Evolutionary conservation across 2,797 vertebrate species (phyloP).

Genomic region (Graptemys geographica): DNA sequence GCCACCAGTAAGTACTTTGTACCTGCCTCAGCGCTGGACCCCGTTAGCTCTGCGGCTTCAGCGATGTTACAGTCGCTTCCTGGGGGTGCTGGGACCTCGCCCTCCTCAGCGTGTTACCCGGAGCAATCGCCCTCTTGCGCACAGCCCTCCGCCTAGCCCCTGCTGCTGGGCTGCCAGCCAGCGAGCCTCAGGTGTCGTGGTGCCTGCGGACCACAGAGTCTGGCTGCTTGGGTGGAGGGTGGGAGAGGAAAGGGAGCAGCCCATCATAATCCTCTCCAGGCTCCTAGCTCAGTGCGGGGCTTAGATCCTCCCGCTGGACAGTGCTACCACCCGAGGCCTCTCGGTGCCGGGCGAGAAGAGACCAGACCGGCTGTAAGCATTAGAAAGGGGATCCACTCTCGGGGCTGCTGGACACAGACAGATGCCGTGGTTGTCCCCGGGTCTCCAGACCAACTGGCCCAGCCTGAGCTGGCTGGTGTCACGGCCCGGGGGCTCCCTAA

Average conservation of each 20-base stretch:
- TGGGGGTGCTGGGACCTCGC: not conserved
- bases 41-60: not conserved
- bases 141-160: not conserved
- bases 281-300: not conserved
- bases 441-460: not conserved
- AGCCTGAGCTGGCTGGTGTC: not conserved
- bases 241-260: not conserved
- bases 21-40: rapidly evolving
- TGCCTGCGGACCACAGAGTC: not conserved
- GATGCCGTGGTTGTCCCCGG: not conserved
- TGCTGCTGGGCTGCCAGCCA: not conserved
- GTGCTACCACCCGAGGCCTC: too few relatives aligned
- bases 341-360: not conserved
- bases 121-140: not conserved
- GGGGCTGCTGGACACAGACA: not conserved
- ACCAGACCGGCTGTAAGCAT: not conserved
- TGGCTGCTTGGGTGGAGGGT: not conserved
- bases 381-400: not conserved
- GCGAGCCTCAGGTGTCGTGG: not conserved
- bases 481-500: not conserved
- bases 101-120: rapidly evolving
- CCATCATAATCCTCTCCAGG: not conserved
- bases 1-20: constrained; percentile 80
- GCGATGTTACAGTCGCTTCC: not conserved
- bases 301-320: not conserved